Conservation (phyloP, 2,888 invertebrate species). For the Teleiodes luculella region DNA sequence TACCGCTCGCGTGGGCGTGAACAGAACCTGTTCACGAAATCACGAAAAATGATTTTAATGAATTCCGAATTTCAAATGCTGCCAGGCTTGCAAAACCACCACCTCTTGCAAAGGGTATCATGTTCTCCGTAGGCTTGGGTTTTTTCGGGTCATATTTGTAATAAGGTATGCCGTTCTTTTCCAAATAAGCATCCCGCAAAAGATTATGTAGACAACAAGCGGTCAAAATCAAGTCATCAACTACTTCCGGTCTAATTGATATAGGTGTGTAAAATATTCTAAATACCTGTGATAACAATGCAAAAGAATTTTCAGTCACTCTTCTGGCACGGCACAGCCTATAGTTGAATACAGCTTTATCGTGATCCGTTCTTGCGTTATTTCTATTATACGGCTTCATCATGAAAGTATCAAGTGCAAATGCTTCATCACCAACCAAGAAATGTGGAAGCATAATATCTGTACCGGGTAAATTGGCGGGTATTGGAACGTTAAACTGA, state of each 20-base stretch:
- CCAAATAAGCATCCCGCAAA: too few relatives aligned
- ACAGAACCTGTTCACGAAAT: too few relatives aligned
- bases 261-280: constrained; percentile 28
- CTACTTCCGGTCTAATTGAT: constrained; percentile 23
- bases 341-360: constrained; percentile 18
- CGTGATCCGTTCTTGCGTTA: not conserved
- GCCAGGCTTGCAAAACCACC: too few relatives aligned
- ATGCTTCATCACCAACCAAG: not conserved
- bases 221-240: constrained; percentile 22
- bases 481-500: not conserved
- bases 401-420: not conserved
- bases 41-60: too few relatives aligned
- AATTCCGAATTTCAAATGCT: too few relatives aligned
- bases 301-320: constrained; percentile 24
- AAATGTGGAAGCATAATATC: not conserved
- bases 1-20: too few relatives aligned
- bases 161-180: too few relatives aligned
- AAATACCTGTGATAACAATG: constrained; percentile 24
- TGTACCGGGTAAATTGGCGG: not conserved
- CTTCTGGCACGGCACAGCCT: constrained; percentile 19
- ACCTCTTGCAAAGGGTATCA: too few relatives aligned
- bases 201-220: too few relatives aligned
- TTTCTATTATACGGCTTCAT: not conserved
- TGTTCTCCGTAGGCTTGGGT: too few relatives aligned
- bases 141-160: too few relatives aligned